Base-by-base conservation (phyloP, 2,113 vertebrate genomes). In the Sylvietta virens region DNA sequence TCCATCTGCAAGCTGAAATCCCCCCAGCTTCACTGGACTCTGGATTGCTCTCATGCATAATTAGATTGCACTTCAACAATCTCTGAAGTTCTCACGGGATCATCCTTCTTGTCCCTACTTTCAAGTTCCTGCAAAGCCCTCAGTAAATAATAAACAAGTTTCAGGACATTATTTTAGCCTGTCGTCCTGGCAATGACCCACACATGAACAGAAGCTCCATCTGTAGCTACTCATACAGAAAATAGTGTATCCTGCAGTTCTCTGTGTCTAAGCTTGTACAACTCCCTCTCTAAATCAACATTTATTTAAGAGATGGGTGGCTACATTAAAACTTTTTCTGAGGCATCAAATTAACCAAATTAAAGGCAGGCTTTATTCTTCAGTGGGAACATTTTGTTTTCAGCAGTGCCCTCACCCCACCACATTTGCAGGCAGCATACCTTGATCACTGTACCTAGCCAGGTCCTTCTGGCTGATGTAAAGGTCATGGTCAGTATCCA, bases 401-500 rank as follows among this genome's bases (percentile, higher is more conserved):
- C 31, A 88, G 17, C 90, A 67, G 82, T 31, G 73, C 56, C 84
- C 56, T 84, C 1, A 2, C 47, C 28, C 51, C 47, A 84, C 8
- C 53, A 79, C 37, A 33, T 44, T 9, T 78, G 65, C 47, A 94
- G 70, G 76, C 50, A 86, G 90, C 98, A 96, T 81, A 99, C 99
- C 99, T 61, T 99, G 99, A 97, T 99, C 99, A 73, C 99, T 99
- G 95, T 99, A 99, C 94, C 98, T 98, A 45, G 98, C 98, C 86
- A 99, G 98, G 97, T 99, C 99, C 60, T 98, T 99, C 94, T 99
- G 98, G 97, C 99, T 99, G 84, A 99, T 99, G 95, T 99, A 99
- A 86, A 99, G 98, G 95, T 99, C 99, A 33, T 99, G 99, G 96
- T 99, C 99, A 80, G 98, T 98, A 98, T 99, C 99, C 97, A 99